phyloP scores from a whole-genome alignment of 2,888 invertebrate genomes.

The Trichopoda pennipes region DNA sequence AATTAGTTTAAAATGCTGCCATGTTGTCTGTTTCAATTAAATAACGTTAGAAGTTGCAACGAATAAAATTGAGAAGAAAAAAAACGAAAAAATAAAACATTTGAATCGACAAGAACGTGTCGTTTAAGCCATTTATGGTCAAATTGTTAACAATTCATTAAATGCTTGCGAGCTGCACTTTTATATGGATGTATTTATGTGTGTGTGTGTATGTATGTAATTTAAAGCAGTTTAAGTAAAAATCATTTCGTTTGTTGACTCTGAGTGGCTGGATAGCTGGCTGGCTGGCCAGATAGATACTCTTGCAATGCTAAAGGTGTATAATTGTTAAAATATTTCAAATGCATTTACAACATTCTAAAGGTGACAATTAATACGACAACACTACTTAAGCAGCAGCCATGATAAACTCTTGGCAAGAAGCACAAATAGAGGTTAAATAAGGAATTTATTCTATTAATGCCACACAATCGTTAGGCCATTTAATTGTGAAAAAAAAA shows the following conservation, averaged over 20 bases:
- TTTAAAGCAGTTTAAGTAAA: conserved; percentile 61
- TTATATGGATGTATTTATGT: conserved; percentile 17
- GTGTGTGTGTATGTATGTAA: no score
- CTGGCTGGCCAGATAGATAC: background rate
- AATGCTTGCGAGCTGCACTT: conserved; percentile 50
- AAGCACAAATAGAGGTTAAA: conserved; percentile 43
- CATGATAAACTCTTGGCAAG: background rate
- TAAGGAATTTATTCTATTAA: conserved; percentile 53
- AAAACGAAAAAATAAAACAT: conserved; percentile 27
- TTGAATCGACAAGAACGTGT: conserved; percentile 68
- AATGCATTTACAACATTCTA: conserved; percentile 65
- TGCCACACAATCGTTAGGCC: conserved; percentile 23
- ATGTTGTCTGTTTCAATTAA: conserved; percentile 71
- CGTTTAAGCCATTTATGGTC: conserved; percentile 68
- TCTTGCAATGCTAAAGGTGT: conserved; percentile 56
- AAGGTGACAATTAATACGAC: conserved; percentile 66
- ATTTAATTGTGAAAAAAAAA: conserved; percentile 1
- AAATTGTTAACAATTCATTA: conserved; percentile 68
- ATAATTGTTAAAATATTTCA: conserved; percentile 67
- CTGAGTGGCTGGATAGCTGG: background rate
- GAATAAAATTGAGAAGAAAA: background rate
- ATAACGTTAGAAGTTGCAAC: conserved; percentile 55
- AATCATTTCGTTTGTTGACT: conserved; percentile 44
- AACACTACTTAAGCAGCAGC: conserved; percentile 11
- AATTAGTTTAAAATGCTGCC: conserved; percentile 69